Percentiles rank a stretch among this genome's conserved stretches.
Conservation (phyloP, 2,888 invertebrate species). For the Spatulosminthurus flaviceps region DNA sequence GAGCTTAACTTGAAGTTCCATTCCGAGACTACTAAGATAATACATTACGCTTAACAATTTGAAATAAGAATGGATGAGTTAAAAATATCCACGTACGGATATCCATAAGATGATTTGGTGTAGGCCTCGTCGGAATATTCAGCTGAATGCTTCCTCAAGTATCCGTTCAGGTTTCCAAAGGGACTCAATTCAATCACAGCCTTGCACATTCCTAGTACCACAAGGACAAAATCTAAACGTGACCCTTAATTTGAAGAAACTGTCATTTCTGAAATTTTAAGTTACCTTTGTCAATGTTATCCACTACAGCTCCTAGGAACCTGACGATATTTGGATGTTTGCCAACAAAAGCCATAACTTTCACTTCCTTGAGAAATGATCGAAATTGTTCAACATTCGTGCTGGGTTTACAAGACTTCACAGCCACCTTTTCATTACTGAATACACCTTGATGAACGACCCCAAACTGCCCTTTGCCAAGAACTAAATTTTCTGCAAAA, state of each 20-base stretch:
- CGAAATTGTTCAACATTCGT: background rate
- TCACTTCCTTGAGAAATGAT: background rate
- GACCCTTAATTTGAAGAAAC: background rate
- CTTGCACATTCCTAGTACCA: background rate
- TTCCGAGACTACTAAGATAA: no score
- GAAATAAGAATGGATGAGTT: no score
- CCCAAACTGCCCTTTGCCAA: background rate
- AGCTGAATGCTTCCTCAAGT: background rate
- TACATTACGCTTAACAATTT: no score
- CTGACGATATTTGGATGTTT: background rate
- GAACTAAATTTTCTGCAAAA: background rate
- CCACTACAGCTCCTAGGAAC: background rate
- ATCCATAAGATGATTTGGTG: no score
- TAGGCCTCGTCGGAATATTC: no score
- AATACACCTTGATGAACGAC: background rate
- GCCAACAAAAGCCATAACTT: background rate
- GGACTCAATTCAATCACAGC: background rate
- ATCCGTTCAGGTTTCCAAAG: background rate
- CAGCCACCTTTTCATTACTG: background rate
- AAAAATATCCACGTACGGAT: no score
- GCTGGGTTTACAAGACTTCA: background rate
- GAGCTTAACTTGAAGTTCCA: no score
- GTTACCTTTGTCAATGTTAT: background rate
- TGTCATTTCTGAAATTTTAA: no score
- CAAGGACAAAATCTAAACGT: background rate